Percentiles rank a stretch among this genome's conserved stretches.
These are phyloP conservation scores for Tangara arthus DNA, from an alignment of 2,797 vertebrate genomes.

Conservation along the genomic window DNA sequence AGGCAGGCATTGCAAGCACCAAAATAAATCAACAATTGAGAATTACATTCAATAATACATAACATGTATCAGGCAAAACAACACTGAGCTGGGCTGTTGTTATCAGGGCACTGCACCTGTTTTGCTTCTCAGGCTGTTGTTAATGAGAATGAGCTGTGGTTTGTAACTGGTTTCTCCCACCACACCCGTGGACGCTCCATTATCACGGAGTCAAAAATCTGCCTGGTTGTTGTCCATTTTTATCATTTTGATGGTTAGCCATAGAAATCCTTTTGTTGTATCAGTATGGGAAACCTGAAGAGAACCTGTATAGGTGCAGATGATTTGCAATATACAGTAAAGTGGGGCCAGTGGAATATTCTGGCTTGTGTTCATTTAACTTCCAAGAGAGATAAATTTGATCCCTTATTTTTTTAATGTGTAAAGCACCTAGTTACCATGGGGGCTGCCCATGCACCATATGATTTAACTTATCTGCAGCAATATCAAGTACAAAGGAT, in stretches of 20 bases:
- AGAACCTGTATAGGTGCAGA: background rate
- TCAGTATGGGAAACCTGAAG: background rate
- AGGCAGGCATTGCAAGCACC: background rate
- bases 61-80: background rate
- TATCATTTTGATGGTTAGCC: background rate
- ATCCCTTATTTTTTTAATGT: background rate
- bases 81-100: background rate
- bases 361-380: background rate
- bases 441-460: background rate
- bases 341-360: background rate
- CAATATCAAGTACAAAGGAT: background rate
- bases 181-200: background rate
- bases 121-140: background rate
- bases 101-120: constrained; percentile 17
- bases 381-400: background rate
- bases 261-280: background rate
- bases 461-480: background rate
- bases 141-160: background rate
- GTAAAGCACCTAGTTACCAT: background rate
- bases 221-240: background rate
- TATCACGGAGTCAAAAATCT: background rate
- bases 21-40: background rate
- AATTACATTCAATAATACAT: background rate
- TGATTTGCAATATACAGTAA: background rate
- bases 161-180: background rate